phyloP scores from a whole-genome alignment of 37 sponge, comb jelly and placozoan species.

The Hexactinellida sp. region DNA sequence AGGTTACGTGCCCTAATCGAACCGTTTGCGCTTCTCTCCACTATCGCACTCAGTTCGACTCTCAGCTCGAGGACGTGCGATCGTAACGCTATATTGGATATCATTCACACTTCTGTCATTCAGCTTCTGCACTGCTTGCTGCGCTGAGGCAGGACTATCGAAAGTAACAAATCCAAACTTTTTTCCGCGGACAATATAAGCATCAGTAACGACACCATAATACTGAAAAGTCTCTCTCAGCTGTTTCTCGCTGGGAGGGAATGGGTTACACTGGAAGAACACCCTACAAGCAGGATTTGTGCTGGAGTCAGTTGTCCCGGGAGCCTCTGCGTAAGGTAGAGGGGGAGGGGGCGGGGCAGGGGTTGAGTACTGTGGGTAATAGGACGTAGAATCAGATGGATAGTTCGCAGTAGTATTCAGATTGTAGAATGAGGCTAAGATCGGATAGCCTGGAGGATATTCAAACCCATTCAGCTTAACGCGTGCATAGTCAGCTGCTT shows the following conservation, averaged over 20 bases:
- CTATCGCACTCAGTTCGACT: not conserved
- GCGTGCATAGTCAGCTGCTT: slow-evolving; percentile 81
- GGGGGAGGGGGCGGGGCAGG: slow-evolving; percentile 48
- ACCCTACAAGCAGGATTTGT: slow-evolving; percentile 56
- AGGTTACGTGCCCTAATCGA: too few relatives aligned
- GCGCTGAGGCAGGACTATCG: slow-evolving; percentile 48
- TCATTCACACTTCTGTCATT: not conserved
- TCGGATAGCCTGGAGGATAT: slow-evolving; percentile 78
- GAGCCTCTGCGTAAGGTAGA: slow-evolving; percentile 33
- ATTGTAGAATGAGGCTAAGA: slow-evolving; percentile 54
- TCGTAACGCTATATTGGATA: not conserved
- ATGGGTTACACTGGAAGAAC: slow-evolving; percentile 79
- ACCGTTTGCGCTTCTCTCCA: not conserved
- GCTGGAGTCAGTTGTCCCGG: slow-evolving; percentile 40
- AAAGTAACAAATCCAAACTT: slow-evolving; percentile 91
- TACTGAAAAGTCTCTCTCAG: slow-evolving; percentile 68
- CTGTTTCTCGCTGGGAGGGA: slow-evolving; percentile 57
- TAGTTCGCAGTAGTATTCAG: slow-evolving; percentile 40
- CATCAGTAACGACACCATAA: slow-evolving; percentile 73
- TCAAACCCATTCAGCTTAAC: slow-evolving; percentile 90
- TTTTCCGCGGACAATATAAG: slow-evolving; percentile 72
- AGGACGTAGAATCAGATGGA: slow-evolving; percentile 33
- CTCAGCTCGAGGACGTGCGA: not conserved
- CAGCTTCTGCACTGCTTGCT: slow-evolving; percentile 38
- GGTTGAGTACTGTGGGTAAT: slow-evolving; percentile 27